These are phyloP conservation scores for Pelodiscus sinensis DNA, from an alignment of 2,113 vertebrate genomes.

Conservation along the genomic window DNA sequence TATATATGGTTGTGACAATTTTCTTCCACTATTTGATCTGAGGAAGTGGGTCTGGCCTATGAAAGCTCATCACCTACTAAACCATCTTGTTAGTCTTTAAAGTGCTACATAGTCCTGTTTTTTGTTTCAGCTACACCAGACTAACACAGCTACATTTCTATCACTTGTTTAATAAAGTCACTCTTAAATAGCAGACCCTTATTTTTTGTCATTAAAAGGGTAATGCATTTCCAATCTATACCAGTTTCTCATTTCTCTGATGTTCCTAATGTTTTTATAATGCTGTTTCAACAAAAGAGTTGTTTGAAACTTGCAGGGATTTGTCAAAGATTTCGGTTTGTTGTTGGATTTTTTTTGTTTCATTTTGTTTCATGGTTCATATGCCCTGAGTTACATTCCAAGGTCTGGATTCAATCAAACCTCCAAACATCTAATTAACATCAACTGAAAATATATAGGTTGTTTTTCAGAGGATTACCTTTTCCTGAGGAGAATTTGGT, in stretches of 20 bases:
- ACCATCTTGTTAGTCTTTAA: no score
- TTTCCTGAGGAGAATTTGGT: background rate
- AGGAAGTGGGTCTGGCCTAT: no score
- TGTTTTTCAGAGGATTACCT: fast-evolving
- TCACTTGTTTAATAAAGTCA: background rate
- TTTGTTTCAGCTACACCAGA: no score
- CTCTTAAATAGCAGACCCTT: background rate
- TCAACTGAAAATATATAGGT: background rate
- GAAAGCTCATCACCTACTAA: no score
- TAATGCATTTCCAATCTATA: background rate
- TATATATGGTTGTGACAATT: no score
- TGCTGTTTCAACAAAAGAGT: background rate
- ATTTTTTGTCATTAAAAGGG: background rate
- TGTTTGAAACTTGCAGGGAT: background rate
- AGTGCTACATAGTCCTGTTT: no score
- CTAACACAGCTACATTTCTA: no score
- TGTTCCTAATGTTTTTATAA: background rate
- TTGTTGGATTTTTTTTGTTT: background rate
- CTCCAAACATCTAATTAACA: background rate
- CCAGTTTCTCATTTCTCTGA: background rate
- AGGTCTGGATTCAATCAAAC: background rate
- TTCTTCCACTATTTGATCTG: no score
- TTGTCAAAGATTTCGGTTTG: background rate
- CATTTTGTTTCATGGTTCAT: background rate
- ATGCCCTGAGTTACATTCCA: background rate